Percentiles rank a stretch among this genome's conserved stretches.
phyloP scores from a whole-genome alignment of 2,113 vertebrate species.

The Notothenia coriiceps region DNA sequence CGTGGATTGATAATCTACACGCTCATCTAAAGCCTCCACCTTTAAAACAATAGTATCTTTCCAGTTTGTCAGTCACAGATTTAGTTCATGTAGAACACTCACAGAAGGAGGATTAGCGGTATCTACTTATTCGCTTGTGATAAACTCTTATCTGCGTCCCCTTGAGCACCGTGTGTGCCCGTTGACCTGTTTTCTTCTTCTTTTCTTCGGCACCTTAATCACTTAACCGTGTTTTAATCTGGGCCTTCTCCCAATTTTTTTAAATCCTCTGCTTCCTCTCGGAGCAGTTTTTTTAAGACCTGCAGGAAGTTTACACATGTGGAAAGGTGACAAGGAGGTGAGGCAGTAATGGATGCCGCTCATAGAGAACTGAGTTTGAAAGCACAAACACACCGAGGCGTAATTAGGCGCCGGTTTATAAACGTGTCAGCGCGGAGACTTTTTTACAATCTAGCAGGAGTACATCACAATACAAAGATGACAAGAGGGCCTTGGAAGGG shows the following conservation, averaged over 20 bases:
- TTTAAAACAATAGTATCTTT: conserved; percentile 79
- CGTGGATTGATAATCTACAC: conserved; percentile 65
- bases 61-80: conserved; percentile 77
- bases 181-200: conserved; percentile 76
- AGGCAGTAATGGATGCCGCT: conserved; percentile 33
- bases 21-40: conserved; percentile 66
- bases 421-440: conserved; percentile 31
- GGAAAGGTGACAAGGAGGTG: conserved; percentile 43
- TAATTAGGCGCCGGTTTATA: conserved; percentile 58
- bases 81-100: conserved; percentile 72
- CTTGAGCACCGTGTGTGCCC: conserved; percentile 72
- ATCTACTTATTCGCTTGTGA: conserved; percentile 77
- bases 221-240: conserved; percentile 73
- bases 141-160: conserved; percentile 79
- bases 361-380: conserved; percentile 36
- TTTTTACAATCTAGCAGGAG: conserved; percentile 29
- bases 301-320: conserved; percentile 48
- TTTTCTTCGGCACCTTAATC: conserved; percentile 71
- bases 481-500: conserved; percentile 14
- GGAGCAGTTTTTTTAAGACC: conserved; percentile 27
- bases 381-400: conserved; percentile 41
- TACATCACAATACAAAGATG: conserved; percentile 31
- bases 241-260: conserved; percentile 56
- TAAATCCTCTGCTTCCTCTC: conserved; percentile 53
- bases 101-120: conserved; percentile 78